Evolutionary conservation across 1,140 invertebrate genomes (phyloP), one percentile per base, ranked within the genome.

Genomic region (Temnothorax curvispinosus): DNA sequence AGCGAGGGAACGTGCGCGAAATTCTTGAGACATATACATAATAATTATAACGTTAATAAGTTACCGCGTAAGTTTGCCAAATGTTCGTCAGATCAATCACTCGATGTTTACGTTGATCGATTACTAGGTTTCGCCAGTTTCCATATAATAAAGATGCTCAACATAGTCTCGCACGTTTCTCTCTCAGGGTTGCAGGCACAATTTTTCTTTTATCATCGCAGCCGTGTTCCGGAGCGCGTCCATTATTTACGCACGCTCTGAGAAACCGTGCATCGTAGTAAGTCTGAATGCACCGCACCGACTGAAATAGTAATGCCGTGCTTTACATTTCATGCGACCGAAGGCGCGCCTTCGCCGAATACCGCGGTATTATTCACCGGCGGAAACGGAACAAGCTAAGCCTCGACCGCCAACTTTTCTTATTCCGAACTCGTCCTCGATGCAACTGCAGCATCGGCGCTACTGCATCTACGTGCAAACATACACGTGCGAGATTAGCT

Each of bases 261-360:
- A 81, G 69, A 87, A 78, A 80, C 56, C 78, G 85, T 56, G 87
- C 47, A 78, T 65, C 74, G 47, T 38, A 50, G 86, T 77, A 84
- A 90, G 75, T 85, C 41, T 80, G 81, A 84, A 75, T 84, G 69
- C 80, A 75, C 80, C 67, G 85, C 62, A 47, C 38, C 35, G 47
- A 32, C 74, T 90, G 75, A 90, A 90, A 90, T 82, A 85, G 86
- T 90, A 90, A 90, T 85, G 88, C 76, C 15, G n/a, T 52, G 89
- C 74, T 91, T 91, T 91, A 91, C 89, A 86, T 91, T 91, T 91
- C 71, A 69, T 84, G 89, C 72, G 81, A 80, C 76, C 71, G 88
- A 89, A 84, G 72, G 64, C 75, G 56, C 38, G 32, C 47, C 67
- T 50, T 38, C 50, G 52, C 27, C 74, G 85, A 87, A 87, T 81